Percentiles rank a stretch among this genome's conserved stretches.
Conservation (phyloP, 2,888 invertebrate species). For the Parnassius orleans region DNA sequence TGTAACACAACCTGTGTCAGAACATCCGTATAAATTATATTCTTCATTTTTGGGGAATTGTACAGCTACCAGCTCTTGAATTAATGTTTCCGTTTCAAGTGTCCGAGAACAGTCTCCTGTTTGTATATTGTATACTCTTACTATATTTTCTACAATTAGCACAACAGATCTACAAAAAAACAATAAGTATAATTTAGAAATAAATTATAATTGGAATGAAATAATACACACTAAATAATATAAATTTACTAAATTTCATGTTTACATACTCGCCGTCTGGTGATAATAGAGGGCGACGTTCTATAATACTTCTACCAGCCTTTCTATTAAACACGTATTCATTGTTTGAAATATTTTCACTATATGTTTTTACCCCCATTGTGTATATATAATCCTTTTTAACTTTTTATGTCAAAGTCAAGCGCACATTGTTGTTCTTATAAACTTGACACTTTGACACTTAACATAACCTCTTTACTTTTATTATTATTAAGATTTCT, state of each 20-base stretch:
- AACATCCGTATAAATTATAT: conserved; percentile 70
- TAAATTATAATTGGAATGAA: background rate
- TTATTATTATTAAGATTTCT: no score
- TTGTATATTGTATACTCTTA: conserved; percentile 68
- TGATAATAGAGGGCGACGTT: conserved; percentile 67
- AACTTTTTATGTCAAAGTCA: conserved; percentile 24
- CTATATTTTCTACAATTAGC: conserved; percentile 68
- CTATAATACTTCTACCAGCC: conserved; percentile 74
- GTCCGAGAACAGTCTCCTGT: conserved; percentile 67
- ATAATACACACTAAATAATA: background rate
- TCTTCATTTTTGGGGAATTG: conserved; percentile 66
- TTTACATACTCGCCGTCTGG: conserved; percentile 72
- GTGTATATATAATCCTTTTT: conserved; percentile 29
- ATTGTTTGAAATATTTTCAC: conserved; percentile 34
- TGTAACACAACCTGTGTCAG: conserved; percentile 58
- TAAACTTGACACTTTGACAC: conserved; percentile 51
- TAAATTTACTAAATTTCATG: background rate
- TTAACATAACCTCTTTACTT: background rate
- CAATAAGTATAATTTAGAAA: background rate
- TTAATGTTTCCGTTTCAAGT: conserved; percentile 60
- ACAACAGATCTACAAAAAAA: conserved; percentile 58
- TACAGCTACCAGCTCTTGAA: conserved; percentile 57
- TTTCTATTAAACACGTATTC: conserved; percentile 65
- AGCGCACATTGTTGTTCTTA: conserved; percentile 16
- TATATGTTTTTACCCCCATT: conserved; percentile 57